A percentile compares a stretch with the other conserved stretches of the same genome.
Conservation (phyloP, 2,888 invertebrate species). For the Coenonympha glycerion region DNA sequence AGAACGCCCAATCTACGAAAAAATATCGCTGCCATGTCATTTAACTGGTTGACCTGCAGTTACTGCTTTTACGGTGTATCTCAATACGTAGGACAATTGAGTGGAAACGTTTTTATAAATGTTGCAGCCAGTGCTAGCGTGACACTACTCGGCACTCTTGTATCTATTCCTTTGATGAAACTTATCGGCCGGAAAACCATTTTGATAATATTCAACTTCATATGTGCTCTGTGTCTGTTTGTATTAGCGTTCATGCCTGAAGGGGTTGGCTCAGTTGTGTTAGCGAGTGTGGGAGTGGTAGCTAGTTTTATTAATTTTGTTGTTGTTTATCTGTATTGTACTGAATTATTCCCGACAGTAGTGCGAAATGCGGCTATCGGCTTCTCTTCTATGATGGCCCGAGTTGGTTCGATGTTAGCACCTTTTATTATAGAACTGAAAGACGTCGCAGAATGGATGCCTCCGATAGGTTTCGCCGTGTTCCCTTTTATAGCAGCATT, state of each 20-base stretch:
- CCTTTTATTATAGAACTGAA: conserved; percentile 84
- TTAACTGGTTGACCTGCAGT: conserved; percentile 88
- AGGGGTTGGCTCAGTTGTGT: conserved; percentile 65
- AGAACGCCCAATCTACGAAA: conserved; percentile 82
- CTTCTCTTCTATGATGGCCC: conserved; percentile 90
- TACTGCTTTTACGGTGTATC: conserved; percentile 86
- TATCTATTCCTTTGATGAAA: conserved; percentile 80
- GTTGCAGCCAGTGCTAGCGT: conserved; percentile 84
- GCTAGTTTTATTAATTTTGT: conserved; percentile 90
- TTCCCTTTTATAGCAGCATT: conserved; percentile 76
- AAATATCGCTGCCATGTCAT: conserved; percentile 82
- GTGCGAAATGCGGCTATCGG: conserved; percentile 91
- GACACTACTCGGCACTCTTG: conserved; percentile 75
- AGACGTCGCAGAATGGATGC: conserved; percentile 73
- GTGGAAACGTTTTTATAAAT: conserved; percentile 87
- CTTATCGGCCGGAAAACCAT: conserved; percentile 80
- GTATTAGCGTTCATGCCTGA: conserved; percentile 73
- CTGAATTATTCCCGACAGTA: conserved; percentile 92
- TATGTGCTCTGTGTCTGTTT: conserved; percentile 78
- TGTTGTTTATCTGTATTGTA: conserved; percentile 88
- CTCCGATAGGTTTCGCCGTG: conserved; percentile 82
- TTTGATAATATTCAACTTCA: conserved; percentile 77
- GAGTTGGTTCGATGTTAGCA: conserved; percentile 89
- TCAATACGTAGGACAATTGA: conserved; percentile 86
- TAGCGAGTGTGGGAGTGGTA: conserved; percentile 84